These are phyloP conservation scores for Panopea generosa DNA, from an alignment of 2,888 invertebrate species.

Conservation along the genomic window DNA sequence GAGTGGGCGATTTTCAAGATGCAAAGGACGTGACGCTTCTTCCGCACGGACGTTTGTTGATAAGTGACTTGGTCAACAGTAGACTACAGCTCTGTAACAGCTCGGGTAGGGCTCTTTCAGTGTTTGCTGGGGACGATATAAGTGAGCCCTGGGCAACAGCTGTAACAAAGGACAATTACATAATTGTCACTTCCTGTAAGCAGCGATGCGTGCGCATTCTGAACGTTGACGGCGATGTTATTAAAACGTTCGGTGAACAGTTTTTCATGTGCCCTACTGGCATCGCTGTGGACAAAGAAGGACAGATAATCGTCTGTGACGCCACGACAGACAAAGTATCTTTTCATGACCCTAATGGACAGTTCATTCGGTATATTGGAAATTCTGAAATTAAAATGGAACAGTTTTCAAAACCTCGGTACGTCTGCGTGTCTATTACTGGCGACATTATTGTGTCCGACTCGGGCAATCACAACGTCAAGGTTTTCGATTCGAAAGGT, in stretches of 20 bases:
- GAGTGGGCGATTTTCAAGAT: constrained; percentile 63
- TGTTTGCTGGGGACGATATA: constrained; percentile 62
- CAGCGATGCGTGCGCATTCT: constrained; percentile 68
- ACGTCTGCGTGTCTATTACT: constrained; percentile 85
- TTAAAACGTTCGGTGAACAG: constrained; percentile 66
- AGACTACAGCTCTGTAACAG: constrained; percentile 72
- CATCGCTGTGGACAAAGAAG: constrained; percentile 78
- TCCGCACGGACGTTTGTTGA: constrained; percentile 63
- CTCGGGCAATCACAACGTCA: constrained; percentile 86
- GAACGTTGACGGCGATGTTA: constrained; percentile 58
- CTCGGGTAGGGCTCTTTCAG: constrained; percentile 56
- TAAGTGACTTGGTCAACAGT: constrained; percentile 76
- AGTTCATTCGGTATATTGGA: constrained; percentile 76
- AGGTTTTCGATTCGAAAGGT: constrained; percentile 85
- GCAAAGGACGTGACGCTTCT: constrained; percentile 63
- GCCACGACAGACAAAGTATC: constrained; percentile 84
- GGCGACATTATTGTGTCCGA: constrained; percentile 86
- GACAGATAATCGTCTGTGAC: constrained; percentile 85
- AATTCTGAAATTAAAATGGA: constrained; percentile 82
- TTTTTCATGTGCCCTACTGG: constrained; percentile 76
- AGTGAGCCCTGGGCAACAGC: constrained; percentile 74
- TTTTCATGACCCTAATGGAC: constrained; percentile 83
- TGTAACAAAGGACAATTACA: constrained; percentile 64
- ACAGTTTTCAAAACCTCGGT: constrained; percentile 86
- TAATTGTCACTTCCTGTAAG: constrained; percentile 71